phyloP scores from a whole-genome alignment of 2,113 vertebrate genomes.

The Theropithecus gelada region DNA sequence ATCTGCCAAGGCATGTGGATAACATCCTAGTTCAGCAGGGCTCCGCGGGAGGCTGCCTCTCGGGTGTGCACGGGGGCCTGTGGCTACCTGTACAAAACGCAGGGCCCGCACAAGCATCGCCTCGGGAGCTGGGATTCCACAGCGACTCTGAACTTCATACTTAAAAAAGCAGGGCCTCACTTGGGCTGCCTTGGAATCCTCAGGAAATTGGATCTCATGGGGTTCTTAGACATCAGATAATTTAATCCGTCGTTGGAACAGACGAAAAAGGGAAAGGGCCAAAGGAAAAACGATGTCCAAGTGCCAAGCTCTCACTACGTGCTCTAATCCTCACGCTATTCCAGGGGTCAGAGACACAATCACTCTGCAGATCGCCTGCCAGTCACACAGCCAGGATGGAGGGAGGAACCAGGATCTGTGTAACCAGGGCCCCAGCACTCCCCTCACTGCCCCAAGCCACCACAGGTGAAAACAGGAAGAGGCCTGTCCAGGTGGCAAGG shows the following conservation, averaged over 20 bases:
- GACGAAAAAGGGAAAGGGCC: not conserved
- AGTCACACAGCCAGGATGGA: too few species aligned
- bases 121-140: fast-evolving
- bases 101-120: not conserved
- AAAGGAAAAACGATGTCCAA: not conserved
- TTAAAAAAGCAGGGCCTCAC: not conserved
- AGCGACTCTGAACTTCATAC: not conserved
- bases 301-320: fast-evolving
- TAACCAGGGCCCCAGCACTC: not conserved
- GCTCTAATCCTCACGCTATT: not conserved
- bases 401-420: not conserved
- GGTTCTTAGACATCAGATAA: not conserved
- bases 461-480: fast-evolving
- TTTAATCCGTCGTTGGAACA: not conserved
- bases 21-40: not conserved
- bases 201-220: not conserved
- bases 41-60: fast-evolving
- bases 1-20: not conserved
- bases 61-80: fast-evolving
- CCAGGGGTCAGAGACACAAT: fast-evolving
- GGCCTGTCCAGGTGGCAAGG: too few species aligned
- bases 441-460: not conserved
- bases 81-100: fast-evolving
- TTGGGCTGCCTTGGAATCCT: not conserved
- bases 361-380: not conserved